These are phyloP conservation scores for Heteropelma amictum DNA, from an alignment of 2,888 invertebrate genomes.

Conservation along the genomic window DNA sequence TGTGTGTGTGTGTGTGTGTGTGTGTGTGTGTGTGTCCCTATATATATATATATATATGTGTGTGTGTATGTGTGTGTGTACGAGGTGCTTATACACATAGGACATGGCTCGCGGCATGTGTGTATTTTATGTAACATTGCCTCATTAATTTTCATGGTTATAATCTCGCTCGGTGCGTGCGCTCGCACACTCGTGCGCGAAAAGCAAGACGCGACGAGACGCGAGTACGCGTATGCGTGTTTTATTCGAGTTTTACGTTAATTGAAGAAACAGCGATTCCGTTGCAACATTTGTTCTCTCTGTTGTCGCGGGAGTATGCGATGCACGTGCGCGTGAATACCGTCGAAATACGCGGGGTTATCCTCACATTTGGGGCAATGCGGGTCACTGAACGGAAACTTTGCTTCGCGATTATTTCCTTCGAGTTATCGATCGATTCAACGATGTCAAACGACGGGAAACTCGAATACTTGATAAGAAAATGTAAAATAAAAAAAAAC, in stretches of 20 bases:
- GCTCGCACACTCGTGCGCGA: not conserved
- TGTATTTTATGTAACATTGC: constrained; percentile 35
- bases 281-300: not conserved
- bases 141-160: constrained; percentile 45
- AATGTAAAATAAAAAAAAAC: too few species aligned
- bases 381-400: too few species aligned
- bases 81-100: not conserved
- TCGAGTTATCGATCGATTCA: too few species aligned
- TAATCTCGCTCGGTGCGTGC: constrained; percentile 9
- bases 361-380: too few species aligned
- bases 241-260: constrained; percentile 1
- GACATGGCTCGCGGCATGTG: not conserved
- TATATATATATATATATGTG: not conserved
- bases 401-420: too few species aligned
- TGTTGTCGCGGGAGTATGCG: too few species aligned
- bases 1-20: not conserved
- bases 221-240: not conserved
- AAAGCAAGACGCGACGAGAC: not conserved
- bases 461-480: too few species aligned
- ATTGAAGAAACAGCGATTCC: not conserved
- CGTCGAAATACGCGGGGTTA: too few species aligned
- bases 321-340: not conserved
- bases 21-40: too few species aligned
- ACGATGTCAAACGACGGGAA: too few species aligned
- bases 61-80: not conserved